These are phyloP conservation scores for Embiotoca jacksoni DNA, from an alignment of 2,113 vertebrate genomes.

Conservation along the genomic window DNA sequence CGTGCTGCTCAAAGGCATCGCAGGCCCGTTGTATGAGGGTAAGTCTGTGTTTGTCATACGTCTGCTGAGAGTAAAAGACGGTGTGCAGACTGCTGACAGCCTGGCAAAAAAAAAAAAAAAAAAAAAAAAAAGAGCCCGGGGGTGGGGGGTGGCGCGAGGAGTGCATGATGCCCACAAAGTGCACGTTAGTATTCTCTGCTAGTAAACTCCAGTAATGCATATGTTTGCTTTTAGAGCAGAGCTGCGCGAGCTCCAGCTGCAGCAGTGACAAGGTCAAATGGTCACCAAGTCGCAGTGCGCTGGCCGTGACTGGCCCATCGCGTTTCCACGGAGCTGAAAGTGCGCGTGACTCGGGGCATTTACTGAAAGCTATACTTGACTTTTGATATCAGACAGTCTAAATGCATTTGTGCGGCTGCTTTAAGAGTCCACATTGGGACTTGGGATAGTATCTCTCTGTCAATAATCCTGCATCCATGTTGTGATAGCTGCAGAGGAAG, in stretches of 20 bases:
- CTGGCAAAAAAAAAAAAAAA: constrained; percentile 9
- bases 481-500: constrained; percentile 73
- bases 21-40: constrained; percentile 38
- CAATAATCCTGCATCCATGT: constrained; percentile 37
- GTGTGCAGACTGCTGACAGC: constrained; percentile 21
- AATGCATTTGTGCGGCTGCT: neutral
- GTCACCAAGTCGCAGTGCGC: constrained; percentile 36
- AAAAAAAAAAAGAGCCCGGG: neutral
- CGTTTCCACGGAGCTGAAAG: neutral
- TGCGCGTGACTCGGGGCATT: neutral
- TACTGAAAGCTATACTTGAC: neutral
- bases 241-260: neutral
- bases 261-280: constrained; percentile 58
- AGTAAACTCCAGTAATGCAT: neutral
- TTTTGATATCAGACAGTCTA: constrained; percentile 1
- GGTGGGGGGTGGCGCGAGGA: neutral
- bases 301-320: constrained; percentile 11
- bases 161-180: neutral
- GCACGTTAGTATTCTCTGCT: neutral
- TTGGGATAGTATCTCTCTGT: neutral
- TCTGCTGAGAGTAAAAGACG: neutral
- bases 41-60: constrained; percentile 39
- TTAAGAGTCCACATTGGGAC: neutral
- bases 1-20: constrained; percentile 28
- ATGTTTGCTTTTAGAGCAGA: neutral